Evolutionary conservation across 1,140 invertebrate genomes (phyloP), one percentile per base, ranked within the genome.

Genomic region (Hyles euphorbiae): DNA sequence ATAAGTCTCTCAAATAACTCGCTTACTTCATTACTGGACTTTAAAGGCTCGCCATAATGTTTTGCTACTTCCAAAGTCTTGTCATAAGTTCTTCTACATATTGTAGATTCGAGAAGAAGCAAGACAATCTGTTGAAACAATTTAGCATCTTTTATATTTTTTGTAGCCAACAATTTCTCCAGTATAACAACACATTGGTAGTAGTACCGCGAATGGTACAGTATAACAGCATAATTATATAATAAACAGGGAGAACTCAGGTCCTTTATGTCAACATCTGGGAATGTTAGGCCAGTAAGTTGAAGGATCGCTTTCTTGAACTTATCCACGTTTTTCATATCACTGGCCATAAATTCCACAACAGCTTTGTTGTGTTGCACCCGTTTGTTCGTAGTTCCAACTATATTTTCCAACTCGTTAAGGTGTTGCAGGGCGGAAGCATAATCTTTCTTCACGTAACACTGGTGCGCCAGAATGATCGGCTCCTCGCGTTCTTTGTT

Each of bases 221-320:
- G 90, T 7, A 97, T 73, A 1, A 98, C 92, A 2, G 96, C 95
- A 74, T 96, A 94, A 81, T 97, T 97, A 77, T 95, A 98, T 51
- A 92, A 91, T 12, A 92, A 84, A 71, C 94, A 88, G 0, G 90
- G 78, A 3, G 70, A 66, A 34, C 55, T 75, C 4, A 91, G 80
- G 50, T 93, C 83, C 56, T 91, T 81, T 12, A 76, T 68, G 34
- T 88, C 83, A n/a, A 87, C 76, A 40, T 84, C 81, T 12, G 79
- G 82, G 65, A 82, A 88, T 74, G 90, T 89, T 77, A 93, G 85
- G 53, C 91, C 89, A 72, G 92, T 91, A 56, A 95, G 87, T 56
- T 91, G 88, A 60, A 90, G 88, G 11, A 96, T 82, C 54, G 90
- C 91, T 75, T 94, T 94, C 60, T 92, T 92, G 67, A 96, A 94